A percentile compares a stretch with the other conserved stretches of the same genome.
Evolutionary conservation across 2,888 invertebrate genomes (phyloP).

Genomic region (Bombylius discolor): DNA sequence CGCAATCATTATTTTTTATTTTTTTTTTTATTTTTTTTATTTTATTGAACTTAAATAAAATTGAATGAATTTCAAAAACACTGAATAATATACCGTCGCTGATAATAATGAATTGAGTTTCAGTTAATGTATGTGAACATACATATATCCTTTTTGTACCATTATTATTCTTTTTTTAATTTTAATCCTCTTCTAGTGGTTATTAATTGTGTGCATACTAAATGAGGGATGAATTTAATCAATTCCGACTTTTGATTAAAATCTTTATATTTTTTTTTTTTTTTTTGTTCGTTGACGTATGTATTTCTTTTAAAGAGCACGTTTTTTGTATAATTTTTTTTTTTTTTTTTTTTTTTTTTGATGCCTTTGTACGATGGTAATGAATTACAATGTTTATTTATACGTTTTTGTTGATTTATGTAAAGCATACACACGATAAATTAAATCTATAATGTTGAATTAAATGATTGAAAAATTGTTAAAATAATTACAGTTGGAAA

Average conservation of each 20-base stretch:
- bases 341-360: too few species aligned
- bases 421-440: not conserved
- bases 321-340: too few species aligned
- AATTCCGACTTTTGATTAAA: slow-evolving; percentile 9
- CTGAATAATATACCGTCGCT: slow-evolving; percentile 3
- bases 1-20: too few species aligned
- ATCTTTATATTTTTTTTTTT: not conserved
- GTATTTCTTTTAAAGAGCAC: too few species aligned
- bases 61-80: not conserved
- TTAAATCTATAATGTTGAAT: not conserved
- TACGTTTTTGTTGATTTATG: too few species aligned
- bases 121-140: not conserved
- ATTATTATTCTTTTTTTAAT: slow-evolving; percentile 4
- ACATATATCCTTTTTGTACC: not conserved
- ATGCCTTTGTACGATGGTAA: too few species aligned
- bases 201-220: slow-evolving; percentile 11
- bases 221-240: slow-evolving; percentile 9
- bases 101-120: slow-evolving; percentile 13
- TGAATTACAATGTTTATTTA: too few species aligned
- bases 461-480: not conserved
- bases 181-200: slow-evolving; percentile 4
- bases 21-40: too few species aligned
- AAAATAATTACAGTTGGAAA: not conserved
- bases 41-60: too few species aligned
- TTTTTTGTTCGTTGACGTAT: not conserved